These are phyloP conservation scores for Callyntrura sp. DNA, from an alignment of 2,888 invertebrate genomes.

Conservation along the genomic window DNA sequence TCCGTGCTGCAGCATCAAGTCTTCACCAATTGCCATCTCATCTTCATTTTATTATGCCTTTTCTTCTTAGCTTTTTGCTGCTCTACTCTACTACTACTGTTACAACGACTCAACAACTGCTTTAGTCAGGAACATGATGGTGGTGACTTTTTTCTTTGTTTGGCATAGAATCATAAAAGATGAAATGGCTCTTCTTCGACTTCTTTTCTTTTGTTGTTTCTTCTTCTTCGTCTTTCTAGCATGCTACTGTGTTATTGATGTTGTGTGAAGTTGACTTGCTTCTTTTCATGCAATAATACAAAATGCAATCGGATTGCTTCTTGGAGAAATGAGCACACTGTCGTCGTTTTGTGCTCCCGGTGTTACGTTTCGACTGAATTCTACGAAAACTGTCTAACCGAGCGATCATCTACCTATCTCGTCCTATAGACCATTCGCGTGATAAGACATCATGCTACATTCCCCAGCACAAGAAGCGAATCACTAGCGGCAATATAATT, in stretches of 20 bases:
- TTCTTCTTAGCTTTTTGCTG: slow-evolving; percentile 21
- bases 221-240: neutral
- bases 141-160: slow-evolving; percentile 67
- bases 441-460: neutral
- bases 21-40: slow-evolving; percentile 62
- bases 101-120: slow-evolving; percentile 23
- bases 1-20: neutral
- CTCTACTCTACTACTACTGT: neutral
- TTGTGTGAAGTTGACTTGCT: slow-evolving; percentile 11
- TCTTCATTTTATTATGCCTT: slow-evolving; percentile 46
- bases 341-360: slow-evolving; percentile 63
- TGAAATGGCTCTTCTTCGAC: slow-evolving; percentile 68
- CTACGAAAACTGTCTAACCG: slow-evolving; percentile 57
- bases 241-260: neutral
- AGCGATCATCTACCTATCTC: slow-evolving; percentile 61
- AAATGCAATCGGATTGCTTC: slow-evolving; percentile 59
- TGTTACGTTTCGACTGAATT: slow-evolving; percentile 68
- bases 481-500: slow-evolving; percentile 44
- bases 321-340: slow-evolving; percentile 63
- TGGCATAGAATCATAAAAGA: slow-evolving; percentile 69
- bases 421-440: neutral
- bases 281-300: slow-evolving; percentile 40
- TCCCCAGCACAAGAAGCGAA: neutral
- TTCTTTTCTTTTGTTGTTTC: slow-evolving; percentile 31
- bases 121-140: slow-evolving; percentile 20